Evolutionary conservation across 2,888 invertebrate genomes (phyloP).

Genomic region (Myathropa florea): DNA sequence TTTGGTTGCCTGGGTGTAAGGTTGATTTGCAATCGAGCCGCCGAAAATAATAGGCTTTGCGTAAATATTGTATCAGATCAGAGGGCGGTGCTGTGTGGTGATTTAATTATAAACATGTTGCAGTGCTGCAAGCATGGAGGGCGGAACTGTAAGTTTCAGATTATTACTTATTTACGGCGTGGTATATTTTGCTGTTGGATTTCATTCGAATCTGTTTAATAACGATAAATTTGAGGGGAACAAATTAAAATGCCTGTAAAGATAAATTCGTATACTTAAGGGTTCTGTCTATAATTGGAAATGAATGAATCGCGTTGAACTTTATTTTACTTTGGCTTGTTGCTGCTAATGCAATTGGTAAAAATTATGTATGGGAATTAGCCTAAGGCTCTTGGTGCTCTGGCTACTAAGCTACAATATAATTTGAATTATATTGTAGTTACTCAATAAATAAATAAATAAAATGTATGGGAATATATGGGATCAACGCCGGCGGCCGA

Average conservation of each 20-base stretch:
- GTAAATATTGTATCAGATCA: slow-evolving; percentile 48
- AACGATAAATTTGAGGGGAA: neutral
- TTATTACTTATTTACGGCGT: neutral
- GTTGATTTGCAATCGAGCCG: slow-evolving; percentile 59
- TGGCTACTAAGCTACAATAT: too few relatives aligned
- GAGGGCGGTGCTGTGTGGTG: slow-evolving; percentile 28
- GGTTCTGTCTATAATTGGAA: too few relatives aligned
- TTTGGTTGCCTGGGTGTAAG: slow-evolving; percentile 41
- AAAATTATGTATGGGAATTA: too few relatives aligned
- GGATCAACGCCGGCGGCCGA: too few relatives aligned
- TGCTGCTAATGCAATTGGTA: too few relatives aligned
- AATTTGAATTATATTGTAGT: too few relatives aligned
- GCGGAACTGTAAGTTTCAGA: neutral
- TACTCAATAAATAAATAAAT: too few relatives aligned
- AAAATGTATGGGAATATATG: too few relatives aligned
- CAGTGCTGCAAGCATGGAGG: neutral
- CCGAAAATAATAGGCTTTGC: slow-evolving; percentile 37
- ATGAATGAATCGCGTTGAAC: too few relatives aligned
- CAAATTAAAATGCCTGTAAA: neutral
- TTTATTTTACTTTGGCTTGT: too few relatives aligned
- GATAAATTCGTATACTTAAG: too few relatives aligned
- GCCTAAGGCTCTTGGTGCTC: too few relatives aligned
- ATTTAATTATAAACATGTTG: slow-evolving; percentile 52
- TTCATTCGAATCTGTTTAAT: neutral
- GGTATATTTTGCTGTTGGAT: neutral